Percentiles rank a stretch among this genome's conserved stretches.
phyloP scores from a whole-genome alignment of 2,113 vertebrate genomes.

The Dryoscopus gambensis region DNA sequence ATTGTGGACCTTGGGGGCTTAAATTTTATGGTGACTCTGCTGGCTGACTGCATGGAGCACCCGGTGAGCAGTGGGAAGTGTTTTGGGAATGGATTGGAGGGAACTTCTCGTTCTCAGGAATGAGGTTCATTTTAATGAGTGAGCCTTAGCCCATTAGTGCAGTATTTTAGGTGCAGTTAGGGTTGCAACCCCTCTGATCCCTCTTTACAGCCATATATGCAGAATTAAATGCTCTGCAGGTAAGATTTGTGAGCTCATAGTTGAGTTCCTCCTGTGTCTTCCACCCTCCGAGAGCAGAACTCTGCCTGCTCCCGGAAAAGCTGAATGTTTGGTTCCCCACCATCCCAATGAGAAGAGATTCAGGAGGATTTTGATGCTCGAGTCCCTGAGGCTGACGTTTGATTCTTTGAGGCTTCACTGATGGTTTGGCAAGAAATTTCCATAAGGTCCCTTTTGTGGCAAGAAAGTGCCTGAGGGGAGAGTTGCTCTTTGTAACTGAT shows the following conservation, averaged over 20 bases:
- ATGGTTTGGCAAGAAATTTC: background rate
- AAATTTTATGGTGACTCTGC: constrained; percentile 80
- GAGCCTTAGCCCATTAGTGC: too few species aligned
- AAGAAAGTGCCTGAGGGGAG: rapidly evolving
- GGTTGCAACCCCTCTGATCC: background rate
- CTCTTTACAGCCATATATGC: rapidly evolving
- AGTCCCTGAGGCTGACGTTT: background rate
- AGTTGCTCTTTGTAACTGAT: rapidly evolving
- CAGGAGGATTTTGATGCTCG: background rate
- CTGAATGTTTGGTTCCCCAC: background rate
- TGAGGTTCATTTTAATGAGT: background rate
- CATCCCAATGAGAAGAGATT: background rate
- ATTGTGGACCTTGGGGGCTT: constrained; percentile 91
- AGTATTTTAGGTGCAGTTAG: rapidly evolving
- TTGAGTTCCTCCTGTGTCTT: background rate
- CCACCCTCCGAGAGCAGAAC: rapidly evolving
- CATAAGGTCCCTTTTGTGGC: background rate
- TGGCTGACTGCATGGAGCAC: constrained; percentile 83
- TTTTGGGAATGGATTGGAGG: background rate
- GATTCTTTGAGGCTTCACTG: background rate
- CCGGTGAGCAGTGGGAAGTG: background rate
- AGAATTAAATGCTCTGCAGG: too few species aligned
- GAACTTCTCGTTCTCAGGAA: background rate
- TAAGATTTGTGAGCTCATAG: background rate
- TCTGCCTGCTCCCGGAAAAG: background rate